Evolutionary conservation across 2,113 vertebrate species (phyloP), one percentile per base, ranked within the genome.

Genomic region (Excalfactoria chinensis): DNA sequence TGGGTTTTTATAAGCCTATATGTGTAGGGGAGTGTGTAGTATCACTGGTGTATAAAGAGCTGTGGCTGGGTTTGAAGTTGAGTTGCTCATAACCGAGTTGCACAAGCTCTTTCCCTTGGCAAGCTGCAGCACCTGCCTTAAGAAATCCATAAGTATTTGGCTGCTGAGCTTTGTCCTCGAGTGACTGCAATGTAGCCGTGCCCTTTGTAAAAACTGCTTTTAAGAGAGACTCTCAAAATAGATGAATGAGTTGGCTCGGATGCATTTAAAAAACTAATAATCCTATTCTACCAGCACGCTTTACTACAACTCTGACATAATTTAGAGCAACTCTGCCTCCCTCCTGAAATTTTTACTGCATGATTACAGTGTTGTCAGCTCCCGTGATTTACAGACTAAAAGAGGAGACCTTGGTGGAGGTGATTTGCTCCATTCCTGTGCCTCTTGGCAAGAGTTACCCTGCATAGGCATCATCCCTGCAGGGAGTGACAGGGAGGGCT

Each of bases 71-170:
- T 93, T 67, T 91, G 78, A 41, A 75, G 74, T 30, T 37, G 66
- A 22, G 48, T 49, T 76, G 44, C 56, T 88, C 13, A 1, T 93
- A 93, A 93, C 83, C 74, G 59, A 79, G 59, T 70, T 67, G 60
- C 67, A 41, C 17, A 46, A 49, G 75, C 75, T 76, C 71, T 62
- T 86, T 92, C 46, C 82, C 75, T 95, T 93, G 82, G 71, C 81
- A 73, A 87, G 32, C 58, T 59, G 63, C 59, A 70, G 79, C 75
- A 87, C 74, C 75, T 93, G 82, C 71, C 64, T 64, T 85, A 55
- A 83, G 41, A 88, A 74, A 94, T 89, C 88, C 75, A 73, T 94
- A 89, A 96, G 80, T 91, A 89, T 75, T 70, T 89, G 85, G 64
- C 71, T 85, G 82, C 85, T 77, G 85, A 89, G 75, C 71, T 91